Evolutionary conservation across 2,113 vertebrate species (phyloP), one percentile per base, ranked within the genome.

Genomic region (Colinus virginianus): DNA sequence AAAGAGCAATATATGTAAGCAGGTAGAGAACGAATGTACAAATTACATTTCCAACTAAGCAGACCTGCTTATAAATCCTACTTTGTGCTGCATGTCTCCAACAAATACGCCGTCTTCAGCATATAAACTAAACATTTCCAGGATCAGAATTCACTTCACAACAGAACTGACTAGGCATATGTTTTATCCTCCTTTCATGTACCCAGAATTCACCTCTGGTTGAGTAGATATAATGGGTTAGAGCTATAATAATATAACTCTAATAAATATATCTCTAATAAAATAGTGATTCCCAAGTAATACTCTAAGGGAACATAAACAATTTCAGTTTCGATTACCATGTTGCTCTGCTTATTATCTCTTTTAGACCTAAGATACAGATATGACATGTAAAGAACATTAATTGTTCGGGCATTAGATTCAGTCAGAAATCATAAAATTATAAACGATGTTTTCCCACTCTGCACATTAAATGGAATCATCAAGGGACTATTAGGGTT

Each of bases 241-340:
- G 26, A 69, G 13, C 56, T 85, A 90, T 78, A 67, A 26, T 28
- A 51, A 53, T 53, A 53, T 26, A 53, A 26, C 51, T 53, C 51
- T 14, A 53, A 28, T 53, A 53, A 16, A 28, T 53, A 53, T 26
- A 28, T 25, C 26, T 53, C 51, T 53, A 53, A 53, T 53, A 53
- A 53, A 90, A 88, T 30, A 91, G 46, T 15, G 64, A 86, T 77
- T 90, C 9, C 16, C 74, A 77, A 83, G 42, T 59, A 93, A 83
- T 79, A 90, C 48, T 17, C 34, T 46, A 85, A 91, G 74, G n/a
- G 30, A 68, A 95, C 30, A 56, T 26, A 84, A 78, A 76, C 4
- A 76, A 34, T 76, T 96, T 78, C 62, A 56, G 40, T 88, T 94
- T 67, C 67, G 55, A 86, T 80, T 81, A 86, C 42, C 38, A 32